Percentiles rank a stretch among this genome's conserved stretches.
Evolutionary conservation across 2,888 invertebrate genomes (phyloP).

Genomic region (Drosophila flavopinicola): DNA sequence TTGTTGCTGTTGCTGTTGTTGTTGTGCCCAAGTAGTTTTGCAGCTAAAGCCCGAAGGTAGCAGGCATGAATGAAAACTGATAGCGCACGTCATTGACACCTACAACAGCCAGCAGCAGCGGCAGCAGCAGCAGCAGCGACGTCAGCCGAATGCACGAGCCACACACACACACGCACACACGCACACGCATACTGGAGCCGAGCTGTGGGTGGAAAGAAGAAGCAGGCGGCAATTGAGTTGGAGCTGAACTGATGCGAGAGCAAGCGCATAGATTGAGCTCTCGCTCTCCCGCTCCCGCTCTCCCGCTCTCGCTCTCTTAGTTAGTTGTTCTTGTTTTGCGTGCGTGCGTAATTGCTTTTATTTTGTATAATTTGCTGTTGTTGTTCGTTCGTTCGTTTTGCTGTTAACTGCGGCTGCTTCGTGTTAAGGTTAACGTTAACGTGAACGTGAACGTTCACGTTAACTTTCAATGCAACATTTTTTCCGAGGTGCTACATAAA

Average conservation of each 20-base stretch:
- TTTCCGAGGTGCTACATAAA: slow-evolving; percentile 70
- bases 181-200: background rate
- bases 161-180: slow-evolving; percentile 8
- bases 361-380: slow-evolving; percentile 14
- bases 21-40: slow-evolving; percentile 38
- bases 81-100: slow-evolving; percentile 79
- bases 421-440: no score
- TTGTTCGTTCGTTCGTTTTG: slow-evolving; percentile 7
- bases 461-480: slow-evolving; percentile 56
- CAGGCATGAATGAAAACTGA: slow-evolving; percentile 74
- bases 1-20: slow-evolving; percentile 18
- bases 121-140: slow-evolving; percentile 13
- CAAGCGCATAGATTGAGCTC: slow-evolving; percentile 17
- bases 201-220: slow-evolving; percentile 15
- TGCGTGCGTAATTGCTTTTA: slow-evolving; percentile 73
- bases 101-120: slow-evolving; percentile 44
- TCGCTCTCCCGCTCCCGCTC: slow-evolving; percentile 4
- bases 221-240: slow-evolving; percentile 13
- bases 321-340: slow-evolving; percentile 32
- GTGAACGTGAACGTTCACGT: no score
- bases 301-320: background rate
- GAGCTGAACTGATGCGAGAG: slow-evolving; percentile 4
- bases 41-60: slow-evolving; percentile 47
- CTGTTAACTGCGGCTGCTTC: slow-evolving; percentile 39
- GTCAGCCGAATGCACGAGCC: slow-evolving; percentile 26